Evolutionary conservation across 2,888 invertebrate genomes (phyloP), one percentile per base, ranked within the genome.

Genomic region (Cephus spinipes): DNA sequence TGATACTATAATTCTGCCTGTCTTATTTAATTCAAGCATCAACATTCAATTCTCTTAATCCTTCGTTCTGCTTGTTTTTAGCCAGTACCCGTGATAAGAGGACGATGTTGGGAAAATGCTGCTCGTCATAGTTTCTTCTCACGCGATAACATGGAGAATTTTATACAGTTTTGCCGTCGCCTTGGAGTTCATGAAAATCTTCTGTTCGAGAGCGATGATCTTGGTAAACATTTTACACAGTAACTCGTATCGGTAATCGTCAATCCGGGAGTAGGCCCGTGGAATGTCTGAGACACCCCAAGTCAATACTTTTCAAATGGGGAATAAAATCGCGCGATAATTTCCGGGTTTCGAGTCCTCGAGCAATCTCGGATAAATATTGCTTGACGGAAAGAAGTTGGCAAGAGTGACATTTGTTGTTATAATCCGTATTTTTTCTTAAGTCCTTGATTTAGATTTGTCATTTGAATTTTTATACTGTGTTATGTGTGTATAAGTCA

Each of bases 161-260:
- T 97, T 92, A 95, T 97, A 85, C 95, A 95, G 81, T 97, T 97
- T 93, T 97, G 97, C 89, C 94, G 96, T 78, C 95, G 96, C 76
- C 94, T 97, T 76, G 97, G 97, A 73, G 96, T 98, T 68, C 97
- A 97, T 87, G 96, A 97, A 91, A 97, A 97, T 91, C 93, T 97
- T 78, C 93, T 97, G 73, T 98, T 98, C 90, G 97, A 98, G 92
- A 97, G 97, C 87, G 97, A 97, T 89, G 97, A 97, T 90, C 93
- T 97, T 85, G 97, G 97, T 97, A 92, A 91, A 92, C 86, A 73
- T 71, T 55, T 4, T 12, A 4, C 11, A 33, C 4, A 68, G 30
- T 36, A 40, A 40, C 15, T 12, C 15, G 0, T 40, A 40, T 40
- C 40, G 2, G 15, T 6, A 71, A 71, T 15, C 12, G 9, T 31